Percentiles rank a stretch among this genome's conserved stretches.
phyloP scores from a whole-genome alignment of 23 tunicate genomes.

The Oikopleura vanhoeffeni region DNA sequence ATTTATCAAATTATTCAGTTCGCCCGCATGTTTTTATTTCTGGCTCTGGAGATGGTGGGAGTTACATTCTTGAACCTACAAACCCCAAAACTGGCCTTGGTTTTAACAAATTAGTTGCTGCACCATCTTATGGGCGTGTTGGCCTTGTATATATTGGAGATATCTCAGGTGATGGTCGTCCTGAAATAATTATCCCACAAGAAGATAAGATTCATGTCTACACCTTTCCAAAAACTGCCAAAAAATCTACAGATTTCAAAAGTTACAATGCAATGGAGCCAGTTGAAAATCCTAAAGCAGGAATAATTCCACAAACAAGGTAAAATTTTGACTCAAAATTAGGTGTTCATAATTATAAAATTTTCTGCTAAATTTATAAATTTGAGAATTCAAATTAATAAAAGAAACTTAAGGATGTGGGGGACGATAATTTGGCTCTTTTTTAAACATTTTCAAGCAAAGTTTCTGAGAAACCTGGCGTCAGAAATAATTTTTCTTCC shows the following conservation, averaged over 20 bases:
- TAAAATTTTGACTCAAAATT: not conserved
- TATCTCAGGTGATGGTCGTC: conserved; percentile 56
- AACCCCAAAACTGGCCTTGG: not conserved
- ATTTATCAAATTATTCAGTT: too few species aligned
- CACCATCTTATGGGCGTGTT: conserved; percentile 25
- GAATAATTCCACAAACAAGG: not conserved
- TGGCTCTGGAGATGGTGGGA: conserved; percentile 46
- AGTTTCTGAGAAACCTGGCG: too few species aligned
- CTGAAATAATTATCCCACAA: conserved; percentile 85
- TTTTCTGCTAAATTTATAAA: too few species aligned
- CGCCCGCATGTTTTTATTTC: conserved; percentile 73
- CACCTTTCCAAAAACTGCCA: not conserved
- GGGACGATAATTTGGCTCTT: too few species aligned
- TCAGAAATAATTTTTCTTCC: too few species aligned
- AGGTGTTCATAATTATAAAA: too few species aligned
- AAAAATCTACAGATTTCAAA: not conserved
- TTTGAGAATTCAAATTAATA: too few species aligned
- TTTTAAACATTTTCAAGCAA: too few species aligned
- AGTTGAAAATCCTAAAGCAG: not conserved
- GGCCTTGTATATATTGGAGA: conserved; percentile 63
- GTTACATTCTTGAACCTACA: conserved; percentile 45
- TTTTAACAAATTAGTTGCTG: conserved; percentile 13
- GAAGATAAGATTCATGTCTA: conserved; percentile 60
- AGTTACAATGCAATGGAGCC: not conserved
- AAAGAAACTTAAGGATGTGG: too few species aligned